Evolutionary conservation across 2,113 vertebrate genomes (phyloP), one percentile per base, ranked within the genome.

Genomic region (Xyliphius kryptos): DNA sequence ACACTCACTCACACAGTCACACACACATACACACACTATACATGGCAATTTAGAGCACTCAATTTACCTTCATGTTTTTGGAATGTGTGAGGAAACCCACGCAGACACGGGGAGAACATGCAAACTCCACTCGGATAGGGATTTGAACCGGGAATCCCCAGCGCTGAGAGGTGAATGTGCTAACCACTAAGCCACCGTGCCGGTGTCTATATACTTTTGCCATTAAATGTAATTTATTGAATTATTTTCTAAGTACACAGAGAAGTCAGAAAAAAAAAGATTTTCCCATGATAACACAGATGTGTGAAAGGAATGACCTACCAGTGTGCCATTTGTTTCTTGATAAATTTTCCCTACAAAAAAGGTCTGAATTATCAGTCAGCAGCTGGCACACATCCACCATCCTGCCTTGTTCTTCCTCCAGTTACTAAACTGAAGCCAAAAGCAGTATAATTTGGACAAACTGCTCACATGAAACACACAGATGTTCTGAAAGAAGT

Each of bases 381-480:
- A 49, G 40, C 58, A 57, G 46, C 63, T 67, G 63, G 69, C 53
- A 32, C 47, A 6, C 41, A 56, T 66, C 46, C 63, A 61, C 46
- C 17, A 37, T 21, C 55, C 63, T 51, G 52, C 46, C 21, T n/a
- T n/a, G n/a, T n/a, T n/a, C n/a, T n/a, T n/a, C n/a, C n/a, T 67
- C n/a, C 58, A 57, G 59, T 22, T 22, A 41, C 46, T 40, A 51
- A 15, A 49, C 40, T 9, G n/a, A 7, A 17, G 47, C 48, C 63
- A 71, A 62, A 51, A 61, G 46, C 26, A 62, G 53, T 44, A 53
- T n/a, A 71, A 53, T 38, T 56, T 62, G 57, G 52, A 56, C 22
- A 48, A 62, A 56, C 21, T 56, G 52, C 46, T 58, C 53, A 6
- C 46, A 50, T 41, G 61, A 52, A 66, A 71, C 49, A 47, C 47